These are phyloP conservation scores for Astyanax mexicanus DNA, from an alignment of 2,797 vertebrate genomes.

Conservation along the genomic window DNA sequence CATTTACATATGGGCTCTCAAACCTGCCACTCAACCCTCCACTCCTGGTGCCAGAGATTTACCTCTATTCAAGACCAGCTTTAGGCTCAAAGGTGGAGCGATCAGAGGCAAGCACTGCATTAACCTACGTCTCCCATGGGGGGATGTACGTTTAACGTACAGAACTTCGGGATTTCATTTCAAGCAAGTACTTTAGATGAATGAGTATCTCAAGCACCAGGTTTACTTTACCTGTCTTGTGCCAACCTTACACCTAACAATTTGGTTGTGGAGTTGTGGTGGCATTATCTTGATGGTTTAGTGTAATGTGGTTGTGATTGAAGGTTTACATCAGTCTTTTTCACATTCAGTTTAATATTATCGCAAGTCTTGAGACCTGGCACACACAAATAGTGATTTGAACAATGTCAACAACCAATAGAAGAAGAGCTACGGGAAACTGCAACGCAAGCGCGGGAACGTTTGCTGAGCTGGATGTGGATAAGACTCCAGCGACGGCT, in stretches of 20 bases:
- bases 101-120: not conserved
- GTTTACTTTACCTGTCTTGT: not conserved
- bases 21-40: constrained; percentile 6
- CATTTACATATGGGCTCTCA: constrained; percentile 22
- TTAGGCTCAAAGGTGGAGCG: not conserved
- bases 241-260: too few species aligned
- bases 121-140: not conserved
- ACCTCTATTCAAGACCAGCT: not conserved
- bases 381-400: too few species aligned
- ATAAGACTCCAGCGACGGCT: too few species aligned
- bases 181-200: not conserved
- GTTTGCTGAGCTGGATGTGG: too few species aligned
- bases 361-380: too few species aligned
- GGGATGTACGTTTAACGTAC: not conserved
- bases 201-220: not conserved
- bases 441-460: too few species aligned
- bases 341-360: too few species aligned
- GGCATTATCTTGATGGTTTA: not conserved
- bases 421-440: too few species aligned
- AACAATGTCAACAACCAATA: too few species aligned
- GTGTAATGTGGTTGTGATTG: too few species aligned
- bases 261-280: not conserved
- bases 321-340: too few species aligned
- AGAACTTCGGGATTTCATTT: not conserved
- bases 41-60: not conserved